Conservation (phyloP, 1,140 invertebrate species). For the Adelges cooleyi region DNA sequence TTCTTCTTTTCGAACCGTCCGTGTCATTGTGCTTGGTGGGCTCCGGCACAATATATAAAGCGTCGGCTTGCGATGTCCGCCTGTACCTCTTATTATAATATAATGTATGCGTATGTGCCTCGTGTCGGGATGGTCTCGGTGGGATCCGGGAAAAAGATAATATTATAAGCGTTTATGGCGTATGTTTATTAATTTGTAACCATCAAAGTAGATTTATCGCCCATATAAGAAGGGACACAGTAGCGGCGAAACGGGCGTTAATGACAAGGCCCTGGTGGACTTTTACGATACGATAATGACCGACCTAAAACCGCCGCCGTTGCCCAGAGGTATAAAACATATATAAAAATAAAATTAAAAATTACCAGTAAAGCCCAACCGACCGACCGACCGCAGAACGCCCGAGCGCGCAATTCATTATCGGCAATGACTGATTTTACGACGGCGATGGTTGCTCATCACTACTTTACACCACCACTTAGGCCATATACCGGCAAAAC, state of each 20-base stretch:
- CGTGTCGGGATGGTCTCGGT: too few species aligned
- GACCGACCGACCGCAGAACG: too few species aligned
- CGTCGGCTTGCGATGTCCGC: background rate
- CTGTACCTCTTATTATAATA: too few species aligned
- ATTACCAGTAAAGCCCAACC: too few species aligned
- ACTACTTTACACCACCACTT: too few species aligned
- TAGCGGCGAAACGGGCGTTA: slow-evolving; percentile 19
- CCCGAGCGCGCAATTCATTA: too few species aligned
- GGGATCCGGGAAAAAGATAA: background rate
- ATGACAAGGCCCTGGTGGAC: slow-evolving; percentile 14
- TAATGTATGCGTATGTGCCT: too few species aligned
- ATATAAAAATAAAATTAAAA: too few species aligned
- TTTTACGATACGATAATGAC: slow-evolving; percentile 27
- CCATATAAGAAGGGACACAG: slow-evolving; percentile 2
- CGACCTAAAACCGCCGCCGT: slow-evolving; percentile 2
- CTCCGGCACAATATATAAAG: background rate
- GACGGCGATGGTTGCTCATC: background rate
- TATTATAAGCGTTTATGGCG: background rate
- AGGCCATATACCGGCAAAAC: too few species aligned
- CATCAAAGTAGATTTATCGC: slow-evolving; percentile 5
- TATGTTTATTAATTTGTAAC: slow-evolving; percentile 21
- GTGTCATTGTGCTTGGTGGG: background rate
- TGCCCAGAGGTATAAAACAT: background rate
- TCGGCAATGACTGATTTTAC: background rate
- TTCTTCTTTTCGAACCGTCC: background rate